These are phyloP conservation scores for Enchytraeus crypticus DNA, from an alignment of 2,888 invertebrate genomes.

Conservation along the genomic window DNA sequence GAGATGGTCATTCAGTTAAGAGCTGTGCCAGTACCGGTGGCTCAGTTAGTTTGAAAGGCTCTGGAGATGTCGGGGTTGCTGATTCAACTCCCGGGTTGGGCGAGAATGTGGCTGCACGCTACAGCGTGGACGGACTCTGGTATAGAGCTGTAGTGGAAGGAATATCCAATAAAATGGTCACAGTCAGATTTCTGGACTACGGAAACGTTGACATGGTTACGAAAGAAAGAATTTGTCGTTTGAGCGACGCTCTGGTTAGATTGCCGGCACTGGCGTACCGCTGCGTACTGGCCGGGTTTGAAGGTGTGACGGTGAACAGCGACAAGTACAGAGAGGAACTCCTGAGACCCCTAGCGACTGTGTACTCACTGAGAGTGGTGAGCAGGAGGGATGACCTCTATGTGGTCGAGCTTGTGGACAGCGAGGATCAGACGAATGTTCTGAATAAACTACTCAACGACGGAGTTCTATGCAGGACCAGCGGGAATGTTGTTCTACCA, in stretches of 20 bases:
- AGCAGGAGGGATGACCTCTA: not conserved
- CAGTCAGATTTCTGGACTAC: constrained; percentile 7
- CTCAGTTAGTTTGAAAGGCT: no score
- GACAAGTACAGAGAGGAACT: not conserved
- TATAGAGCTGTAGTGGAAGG: not conserved
- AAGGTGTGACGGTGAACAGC: not conserved
- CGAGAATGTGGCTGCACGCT: not conserved
- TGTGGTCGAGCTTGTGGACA: not conserved
- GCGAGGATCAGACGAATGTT: not conserved
- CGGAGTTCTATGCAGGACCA: no score
- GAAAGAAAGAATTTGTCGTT: not conserved
- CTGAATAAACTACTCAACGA: not conserved
- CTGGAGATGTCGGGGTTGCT: no score
- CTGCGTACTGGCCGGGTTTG: not conserved
- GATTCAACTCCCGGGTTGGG: not conserved
- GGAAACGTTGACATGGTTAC: constrained; percentile 5
- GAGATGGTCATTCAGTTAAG: no score
- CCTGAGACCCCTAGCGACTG: not conserved
- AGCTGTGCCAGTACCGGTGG: no score
- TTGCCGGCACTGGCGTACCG: not conserved
- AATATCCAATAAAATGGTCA: not conserved
- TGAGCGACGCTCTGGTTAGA: not conserved
- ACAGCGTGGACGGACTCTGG: not conserved
- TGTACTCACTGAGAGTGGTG: not conserved
- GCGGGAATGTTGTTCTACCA: no score